phyloP scores from a whole-genome alignment of 2,113 vertebrate genomes.

The Balaeniceps rex region DNA sequence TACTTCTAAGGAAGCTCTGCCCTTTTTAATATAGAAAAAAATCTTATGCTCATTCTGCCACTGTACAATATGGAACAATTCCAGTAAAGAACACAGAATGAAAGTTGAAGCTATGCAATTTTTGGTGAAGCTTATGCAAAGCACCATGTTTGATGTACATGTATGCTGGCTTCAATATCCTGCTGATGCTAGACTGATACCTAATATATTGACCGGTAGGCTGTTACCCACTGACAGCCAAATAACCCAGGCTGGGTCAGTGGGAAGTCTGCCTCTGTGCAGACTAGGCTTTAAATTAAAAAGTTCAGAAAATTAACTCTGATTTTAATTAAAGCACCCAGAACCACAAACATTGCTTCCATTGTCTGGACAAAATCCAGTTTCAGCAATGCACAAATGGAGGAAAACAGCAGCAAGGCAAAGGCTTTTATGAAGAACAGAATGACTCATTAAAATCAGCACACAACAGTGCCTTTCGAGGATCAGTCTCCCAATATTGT shows the following conservation, averaged over 20 bases:
- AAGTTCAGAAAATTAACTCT: background rate
- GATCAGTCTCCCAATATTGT: background rate
- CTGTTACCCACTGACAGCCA: background rate
- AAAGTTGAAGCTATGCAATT: background rate
- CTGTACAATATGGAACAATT: background rate
- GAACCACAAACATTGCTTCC: background rate
- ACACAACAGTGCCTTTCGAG: background rate
- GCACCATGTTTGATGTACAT: background rate
- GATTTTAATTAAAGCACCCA: background rate
- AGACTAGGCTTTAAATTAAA: background rate
- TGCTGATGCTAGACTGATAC: background rate
- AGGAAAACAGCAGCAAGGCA: background rate
- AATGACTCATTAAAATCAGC: background rate
- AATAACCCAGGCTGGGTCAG: background rate
- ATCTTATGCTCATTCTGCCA: background rate
- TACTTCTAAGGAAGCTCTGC: background rate
- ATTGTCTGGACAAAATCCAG: background rate
- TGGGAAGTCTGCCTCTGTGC: background rate
- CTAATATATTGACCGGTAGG: background rate
- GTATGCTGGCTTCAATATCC: background rate
- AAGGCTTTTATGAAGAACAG: background rate
- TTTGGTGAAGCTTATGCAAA: background rate
- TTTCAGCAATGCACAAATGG: background rate
- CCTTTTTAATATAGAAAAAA: background rate
- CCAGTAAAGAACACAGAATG: background rate